Percentiles rank a stretch among this genome's conserved stretches.
Conservation (phyloP, 1,140 invertebrate species). For the Eriosoma lanigerum region DNA sequence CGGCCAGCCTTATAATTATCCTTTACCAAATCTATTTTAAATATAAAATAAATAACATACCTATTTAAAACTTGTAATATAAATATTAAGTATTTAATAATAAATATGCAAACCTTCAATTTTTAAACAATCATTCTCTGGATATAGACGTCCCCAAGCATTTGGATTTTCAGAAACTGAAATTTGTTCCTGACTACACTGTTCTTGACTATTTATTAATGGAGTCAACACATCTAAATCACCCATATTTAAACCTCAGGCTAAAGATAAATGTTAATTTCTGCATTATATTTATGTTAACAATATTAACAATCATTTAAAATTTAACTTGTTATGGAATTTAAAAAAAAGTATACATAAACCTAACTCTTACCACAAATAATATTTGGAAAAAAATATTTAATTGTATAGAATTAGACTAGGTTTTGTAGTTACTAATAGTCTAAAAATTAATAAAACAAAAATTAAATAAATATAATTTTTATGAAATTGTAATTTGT, state of each 20-base stretch:
- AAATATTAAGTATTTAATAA: neutral
- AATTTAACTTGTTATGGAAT: no score
- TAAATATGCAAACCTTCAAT: slow-evolving; percentile 28
- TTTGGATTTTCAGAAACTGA: neutral
- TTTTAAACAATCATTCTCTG: slow-evolving; percentile 22
- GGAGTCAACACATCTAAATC: slow-evolving; percentile 36
- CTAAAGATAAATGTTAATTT: no score
- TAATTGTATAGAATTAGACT: no score
- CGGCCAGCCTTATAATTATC: slow-evolving; percentile 52
- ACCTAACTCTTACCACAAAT: no score
- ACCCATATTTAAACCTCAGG: neutral
- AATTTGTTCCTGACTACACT: slow-evolving; percentile 27
- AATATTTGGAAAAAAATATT: no score
- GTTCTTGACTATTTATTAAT: slow-evolving; percentile 30
- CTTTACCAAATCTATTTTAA: slow-evolving; percentile 56
- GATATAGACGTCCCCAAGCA: slow-evolving; percentile 48
- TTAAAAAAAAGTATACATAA: no score
- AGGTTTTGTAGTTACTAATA: no score
- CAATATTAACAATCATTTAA: no score
- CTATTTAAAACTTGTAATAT: slow-evolving; percentile 52
- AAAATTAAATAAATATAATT: no score
- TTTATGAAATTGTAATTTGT: no score
- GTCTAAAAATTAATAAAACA: no score
- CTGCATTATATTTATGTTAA: no score
- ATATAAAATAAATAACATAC: slow-evolving; percentile 63